Percentiles rank a stretch among this genome's conserved stretches.
Evolutionary conservation across 2,797 vertebrate genomes (phyloP).

Genomic region (Cyprinella venusta): DNA sequence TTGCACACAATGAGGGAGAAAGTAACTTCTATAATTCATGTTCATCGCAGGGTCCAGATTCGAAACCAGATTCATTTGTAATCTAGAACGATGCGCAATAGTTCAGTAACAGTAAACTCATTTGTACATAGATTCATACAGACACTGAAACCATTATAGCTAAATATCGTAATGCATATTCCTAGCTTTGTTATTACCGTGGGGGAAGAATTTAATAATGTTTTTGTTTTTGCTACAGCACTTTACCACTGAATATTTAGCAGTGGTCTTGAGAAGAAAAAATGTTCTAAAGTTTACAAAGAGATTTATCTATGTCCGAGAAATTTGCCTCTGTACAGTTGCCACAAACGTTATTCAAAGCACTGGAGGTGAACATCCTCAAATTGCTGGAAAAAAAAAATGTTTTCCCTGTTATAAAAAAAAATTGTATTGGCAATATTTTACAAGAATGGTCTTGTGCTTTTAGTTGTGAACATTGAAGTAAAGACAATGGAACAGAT

Average conservation of each 20-base stretch:
- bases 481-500: conserved; percentile 48
- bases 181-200: conserved; percentile 21
- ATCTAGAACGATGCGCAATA: conserved; percentile 3
- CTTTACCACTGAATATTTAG: conserved; percentile 67
- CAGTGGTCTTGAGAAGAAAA: conserved; percentile 45
- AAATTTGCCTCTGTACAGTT: conserved; percentile 22
- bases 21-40: not conserved
- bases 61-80: not conserved
- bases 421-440: conserved; percentile 52
- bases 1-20: conserved; percentile 14
- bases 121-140: conserved; percentile 48
- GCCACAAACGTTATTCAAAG: conserved; percentile 38
- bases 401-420: conserved; percentile 29
- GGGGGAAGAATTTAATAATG: conserved; percentile 19
- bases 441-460: conserved; percentile 49
- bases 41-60: not conserved
- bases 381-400: not conserved
- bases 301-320: conserved; percentile 35
- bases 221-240: conserved; percentile 70
- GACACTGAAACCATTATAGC: conserved; percentile 8
- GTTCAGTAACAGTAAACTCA: conserved; percentile 24
- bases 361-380: conserved; percentile 42
- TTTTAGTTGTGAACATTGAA: conserved; percentile 57
- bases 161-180: not conserved
- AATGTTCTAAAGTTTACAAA: conserved; percentile 55